A percentile compares a stretch with the other conserved stretches of the same genome.
Evolutionary conservation across 2,113 vertebrate genomes (phyloP).

Genomic region (Azemiops feae): DNA sequence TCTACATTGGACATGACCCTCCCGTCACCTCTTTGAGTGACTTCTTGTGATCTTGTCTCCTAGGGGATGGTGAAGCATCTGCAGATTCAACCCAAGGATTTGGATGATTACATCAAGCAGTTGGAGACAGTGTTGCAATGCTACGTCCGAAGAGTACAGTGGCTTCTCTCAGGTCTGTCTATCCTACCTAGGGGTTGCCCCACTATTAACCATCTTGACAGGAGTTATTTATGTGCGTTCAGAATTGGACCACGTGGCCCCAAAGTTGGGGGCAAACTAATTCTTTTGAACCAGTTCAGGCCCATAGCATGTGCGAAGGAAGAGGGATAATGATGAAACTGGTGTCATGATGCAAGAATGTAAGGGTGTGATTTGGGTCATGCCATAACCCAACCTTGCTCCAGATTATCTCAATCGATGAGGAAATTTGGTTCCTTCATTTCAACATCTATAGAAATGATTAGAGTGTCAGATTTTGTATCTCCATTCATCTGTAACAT

Average conservation of each 20-base stretch:
- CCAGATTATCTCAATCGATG: not conserved
- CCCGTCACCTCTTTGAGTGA: not conserved
- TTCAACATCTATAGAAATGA: no score
- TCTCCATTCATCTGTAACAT: no score
- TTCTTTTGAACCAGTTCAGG: not conserved
- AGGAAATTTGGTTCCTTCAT: no score
- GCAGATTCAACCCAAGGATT: slow-evolving; percentile 69
- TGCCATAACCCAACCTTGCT: not conserved
- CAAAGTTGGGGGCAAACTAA: not conserved
- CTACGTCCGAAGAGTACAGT: slow-evolving; percentile 73
- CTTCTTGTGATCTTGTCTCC: slow-evolving; percentile 25
- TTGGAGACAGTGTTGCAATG: slow-evolving; percentile 62
- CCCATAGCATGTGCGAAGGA: not conserved
- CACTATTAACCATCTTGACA: not conserved
- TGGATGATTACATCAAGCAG: slow-evolving; percentile 65
- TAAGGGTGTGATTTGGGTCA: not conserved
- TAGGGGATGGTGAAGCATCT: slow-evolving; percentile 77
- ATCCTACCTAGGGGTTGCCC: not conserved
- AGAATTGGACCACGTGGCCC: not conserved
- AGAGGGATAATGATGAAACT: not conserved
- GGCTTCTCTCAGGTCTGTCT: slow-evolving; percentile 80
- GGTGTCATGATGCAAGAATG: not conserved
- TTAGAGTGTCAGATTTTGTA: no score
- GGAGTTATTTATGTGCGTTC: not conserved
- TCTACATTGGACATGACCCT: not conserved